These are phyloP conservation scores for Brevipalpus yothersi DNA, from an alignment of 1,140 invertebrate genomes.

Conservation along the genomic window DNA sequence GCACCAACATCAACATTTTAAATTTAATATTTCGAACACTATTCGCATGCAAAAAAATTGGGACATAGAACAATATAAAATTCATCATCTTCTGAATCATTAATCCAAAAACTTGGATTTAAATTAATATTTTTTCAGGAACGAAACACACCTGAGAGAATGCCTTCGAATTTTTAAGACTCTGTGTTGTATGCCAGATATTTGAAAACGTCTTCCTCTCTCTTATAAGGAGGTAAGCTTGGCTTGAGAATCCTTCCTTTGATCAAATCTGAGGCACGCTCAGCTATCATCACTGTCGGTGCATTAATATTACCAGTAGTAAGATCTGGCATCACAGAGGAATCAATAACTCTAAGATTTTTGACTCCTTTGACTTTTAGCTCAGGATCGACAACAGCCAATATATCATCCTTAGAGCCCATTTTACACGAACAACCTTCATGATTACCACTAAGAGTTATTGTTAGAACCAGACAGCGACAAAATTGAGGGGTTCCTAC, in stretches of 20 bases:
- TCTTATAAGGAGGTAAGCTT: not conserved
- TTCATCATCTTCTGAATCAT: too few species aligned
- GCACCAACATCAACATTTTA: too few species aligned
- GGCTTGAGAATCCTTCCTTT: conserved; percentile 10
- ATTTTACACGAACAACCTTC: conserved; percentile 47
- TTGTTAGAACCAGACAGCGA: conserved; percentile 17
- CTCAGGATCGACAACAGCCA: conserved; percentile 35
- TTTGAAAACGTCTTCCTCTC: too few species aligned
- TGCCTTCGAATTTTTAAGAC: too few species aligned
- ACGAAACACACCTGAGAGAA: too few species aligned
- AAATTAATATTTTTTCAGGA: too few species aligned
- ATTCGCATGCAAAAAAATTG: too few species aligned
- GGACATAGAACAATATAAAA: too few species aligned
- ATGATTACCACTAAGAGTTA: conserved; percentile 29
- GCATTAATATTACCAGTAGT: conserved; percentile 35
- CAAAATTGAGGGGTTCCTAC: conserved; percentile 31
- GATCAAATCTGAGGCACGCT: conserved; percentile 18
- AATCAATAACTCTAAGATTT: conserved; percentile 28
- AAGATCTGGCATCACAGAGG: conserved; percentile 47
- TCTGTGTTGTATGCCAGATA: too few species aligned
- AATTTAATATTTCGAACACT: too few species aligned
- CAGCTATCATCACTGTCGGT: conserved; percentile 13
- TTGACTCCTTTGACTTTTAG: conserved; percentile 18
- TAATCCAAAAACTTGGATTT: too few species aligned
- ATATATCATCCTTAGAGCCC: conserved; percentile 28